Evolutionary conservation across 2,113 vertebrate genomes (phyloP).

Genomic region (Rhinolophus sinicus): DNA sequence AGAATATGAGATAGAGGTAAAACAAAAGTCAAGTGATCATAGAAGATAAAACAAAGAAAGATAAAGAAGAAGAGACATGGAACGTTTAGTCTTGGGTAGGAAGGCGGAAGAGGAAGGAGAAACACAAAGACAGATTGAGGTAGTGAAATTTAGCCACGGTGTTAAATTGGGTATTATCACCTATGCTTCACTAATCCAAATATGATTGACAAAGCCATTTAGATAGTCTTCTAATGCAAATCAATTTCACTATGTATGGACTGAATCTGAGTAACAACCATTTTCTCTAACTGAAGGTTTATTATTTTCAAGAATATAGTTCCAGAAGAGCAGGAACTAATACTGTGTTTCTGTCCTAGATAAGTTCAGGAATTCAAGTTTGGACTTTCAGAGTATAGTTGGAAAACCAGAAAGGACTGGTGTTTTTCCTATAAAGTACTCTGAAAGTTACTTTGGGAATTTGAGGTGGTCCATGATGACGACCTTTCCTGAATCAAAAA

Average conservation of each 20-base stretch:
- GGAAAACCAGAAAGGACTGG: not conserved
- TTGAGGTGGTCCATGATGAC: not conserved
- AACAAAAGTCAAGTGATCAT: not conserved
- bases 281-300: not conserved
- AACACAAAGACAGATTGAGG: not conserved
- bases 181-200: not conserved
- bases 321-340: not conserved
- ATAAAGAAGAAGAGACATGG: not conserved
- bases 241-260: not conserved
- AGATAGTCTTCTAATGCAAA: not conserved
- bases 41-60: not conserved
- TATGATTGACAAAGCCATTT: not conserved
- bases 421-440: not conserved
- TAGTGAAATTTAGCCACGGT: not conserved
- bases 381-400: not conserved
- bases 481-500: constrained; percentile 48
- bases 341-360: not conserved
- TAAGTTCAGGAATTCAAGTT: not conserved
- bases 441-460: constrained; percentile 33
- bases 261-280: not conserved
- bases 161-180: not conserved
- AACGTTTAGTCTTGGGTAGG: not conserved
- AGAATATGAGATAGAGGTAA: not conserved
- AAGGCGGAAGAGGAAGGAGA: not conserved
- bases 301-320: constrained; percentile 29